Percentiles rank a stretch among this genome's conserved stretches.
Evolutionary conservation across 2,113 vertebrate genomes (phyloP).

Genomic region (Hepsetus odoe): DNA sequence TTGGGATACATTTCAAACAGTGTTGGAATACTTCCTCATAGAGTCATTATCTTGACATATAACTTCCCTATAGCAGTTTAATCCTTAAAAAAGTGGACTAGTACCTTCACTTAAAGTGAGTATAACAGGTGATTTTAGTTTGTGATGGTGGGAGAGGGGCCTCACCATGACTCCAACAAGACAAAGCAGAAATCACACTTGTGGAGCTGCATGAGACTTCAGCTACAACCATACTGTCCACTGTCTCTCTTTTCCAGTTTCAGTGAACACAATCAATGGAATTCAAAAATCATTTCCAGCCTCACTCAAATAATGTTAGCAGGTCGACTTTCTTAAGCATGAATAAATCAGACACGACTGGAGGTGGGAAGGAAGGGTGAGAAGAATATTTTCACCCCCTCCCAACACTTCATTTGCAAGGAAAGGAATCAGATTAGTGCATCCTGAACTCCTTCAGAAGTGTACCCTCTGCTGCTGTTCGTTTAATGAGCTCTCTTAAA

Average conservation of each 20-base stretch:
- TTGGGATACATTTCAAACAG: too few relatives aligned
- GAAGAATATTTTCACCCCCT: conserved; percentile 57
- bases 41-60: too few relatives aligned
- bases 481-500: conserved; percentile 68
- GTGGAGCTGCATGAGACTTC: conserved; percentile 17
- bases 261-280: conserved; percentile 62
- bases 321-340: conserved; percentile 62
- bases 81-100: too few relatives aligned
- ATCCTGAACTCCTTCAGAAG: conserved; percentile 56
- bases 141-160: neutral
- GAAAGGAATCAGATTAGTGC: conserved; percentile 71
- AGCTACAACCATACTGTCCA: neutral
- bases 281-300: conserved; percentile 70
- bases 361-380: conserved; percentile 32
- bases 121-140: neutral
- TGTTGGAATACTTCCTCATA: too few relatives aligned
- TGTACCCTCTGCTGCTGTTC: conserved; percentile 54
- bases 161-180: conserved; percentile 17
- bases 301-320: conserved; percentile 65
- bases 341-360: conserved; percentile 64
- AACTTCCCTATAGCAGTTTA: too few relatives aligned
- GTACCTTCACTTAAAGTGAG: too few relatives aligned
- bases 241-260: conserved; percentile 54
- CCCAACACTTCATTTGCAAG: conserved; percentile 50
- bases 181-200: conserved; percentile 13